Conservation (phyloP, 1,140 invertebrate genomes). For the Orius insidiosus region DNA sequence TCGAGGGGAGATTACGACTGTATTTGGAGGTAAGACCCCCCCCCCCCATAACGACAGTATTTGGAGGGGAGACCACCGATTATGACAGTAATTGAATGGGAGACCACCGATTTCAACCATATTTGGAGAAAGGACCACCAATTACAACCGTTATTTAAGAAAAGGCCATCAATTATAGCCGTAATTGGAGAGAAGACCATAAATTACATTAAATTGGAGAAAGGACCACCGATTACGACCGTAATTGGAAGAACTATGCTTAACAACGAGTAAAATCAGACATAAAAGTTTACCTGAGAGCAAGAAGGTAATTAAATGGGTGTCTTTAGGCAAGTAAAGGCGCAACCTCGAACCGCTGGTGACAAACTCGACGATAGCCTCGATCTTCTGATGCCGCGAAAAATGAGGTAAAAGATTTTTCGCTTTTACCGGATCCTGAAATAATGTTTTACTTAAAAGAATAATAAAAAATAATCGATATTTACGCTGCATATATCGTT, state of each 20-base stretch:
- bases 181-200: no score
- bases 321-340: conserved; percentile 87
- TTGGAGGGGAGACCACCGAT: not conserved
- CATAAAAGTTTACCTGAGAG: conserved; percentile 41
- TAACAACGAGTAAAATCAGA: not conserved
- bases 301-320: conserved; percentile 86
- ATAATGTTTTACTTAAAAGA: no score
- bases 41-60: not conserved
- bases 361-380: conserved; percentile 28
- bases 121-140: no score
- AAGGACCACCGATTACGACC: no score
- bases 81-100: not conserved
- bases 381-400: conserved; percentile 60
- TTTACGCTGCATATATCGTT: conserved; percentile 67
- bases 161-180: no score
- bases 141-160: no score
- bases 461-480: conserved; percentile 12
- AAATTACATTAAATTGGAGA: no score
- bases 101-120: no score
- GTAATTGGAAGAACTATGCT: not conserved
- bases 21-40: not conserved
- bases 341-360: conserved; percentile 42
- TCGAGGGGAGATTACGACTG: not conserved
- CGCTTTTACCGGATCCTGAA: conserved; percentile 56
- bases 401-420: conserved; percentile 86